phyloP scores from a whole-genome alignment of 2,113 vertebrate genomes.

The Sinocyclocheilus grahami region DNA sequence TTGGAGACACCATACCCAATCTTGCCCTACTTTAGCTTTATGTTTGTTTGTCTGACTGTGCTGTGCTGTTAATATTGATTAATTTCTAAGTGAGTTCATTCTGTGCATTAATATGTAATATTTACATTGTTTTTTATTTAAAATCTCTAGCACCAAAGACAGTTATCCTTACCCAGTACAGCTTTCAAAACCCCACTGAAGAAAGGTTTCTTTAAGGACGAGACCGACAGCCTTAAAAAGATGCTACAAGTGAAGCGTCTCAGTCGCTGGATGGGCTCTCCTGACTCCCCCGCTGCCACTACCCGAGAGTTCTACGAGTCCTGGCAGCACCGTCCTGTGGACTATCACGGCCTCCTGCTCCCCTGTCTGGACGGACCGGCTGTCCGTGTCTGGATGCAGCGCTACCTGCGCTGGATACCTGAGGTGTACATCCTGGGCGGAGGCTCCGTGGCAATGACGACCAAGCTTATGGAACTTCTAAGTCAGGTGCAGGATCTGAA shows the following conservation, averaged over 20 bases:
- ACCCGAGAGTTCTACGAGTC: constrained; percentile 81
- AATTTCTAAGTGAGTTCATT: not conserved
- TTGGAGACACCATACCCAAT: not conserved
- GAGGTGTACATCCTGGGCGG: constrained; percentile 84
- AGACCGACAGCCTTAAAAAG: constrained; percentile 88
- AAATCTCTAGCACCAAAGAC: constrained; percentile 82
- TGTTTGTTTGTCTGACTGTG: not conserved
- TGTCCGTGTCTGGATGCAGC: constrained; percentile 84
- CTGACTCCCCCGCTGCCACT: constrained; percentile 66
- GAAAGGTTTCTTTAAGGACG: constrained; percentile 89
- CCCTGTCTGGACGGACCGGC: constrained; percentile 81
- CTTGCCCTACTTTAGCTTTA: not conserved
- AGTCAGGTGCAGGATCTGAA: constrained; percentile 80
- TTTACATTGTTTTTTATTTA: not conserved
- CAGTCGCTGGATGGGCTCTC: constrained; percentile 82
- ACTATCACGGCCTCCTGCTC: constrained; percentile 83
- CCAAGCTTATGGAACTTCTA: constrained; percentile 79
- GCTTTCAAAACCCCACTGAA: constrained; percentile 80
- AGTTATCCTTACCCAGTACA: constrained; percentile 83
- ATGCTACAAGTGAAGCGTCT: constrained; percentile 85
- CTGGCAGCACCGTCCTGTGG: constrained; percentile 80
- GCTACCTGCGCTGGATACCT: constrained; percentile 87
- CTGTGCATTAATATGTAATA: not conserved
- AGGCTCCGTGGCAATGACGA: constrained; percentile 74
- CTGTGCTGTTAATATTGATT: not conserved